These are phyloP conservation scores for Acholoe squamosa DNA, from an alignment of 2,888 invertebrate genomes.

Conservation along the genomic window DNA sequence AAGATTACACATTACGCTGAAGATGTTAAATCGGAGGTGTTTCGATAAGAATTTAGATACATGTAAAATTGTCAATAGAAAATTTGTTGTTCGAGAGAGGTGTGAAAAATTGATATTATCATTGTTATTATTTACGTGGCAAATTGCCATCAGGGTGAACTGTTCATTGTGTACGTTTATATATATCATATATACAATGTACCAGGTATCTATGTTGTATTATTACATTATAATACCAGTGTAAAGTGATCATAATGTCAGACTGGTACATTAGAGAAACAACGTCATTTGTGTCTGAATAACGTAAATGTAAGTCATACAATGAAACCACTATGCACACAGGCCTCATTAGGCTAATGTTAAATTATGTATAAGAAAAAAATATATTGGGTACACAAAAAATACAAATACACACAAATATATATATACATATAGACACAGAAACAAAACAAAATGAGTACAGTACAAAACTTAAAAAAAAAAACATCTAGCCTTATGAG, in stretches of 20 bases:
- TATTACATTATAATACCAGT: constrained; percentile 40
- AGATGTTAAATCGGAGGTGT: constrained; percentile 48
- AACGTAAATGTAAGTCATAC: constrained; percentile 19
- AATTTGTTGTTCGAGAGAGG: constrained; percentile 32
- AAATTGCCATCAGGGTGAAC: constrained; percentile 31
- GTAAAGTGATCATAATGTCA: constrained; percentile 13
- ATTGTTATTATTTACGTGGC: neutral
- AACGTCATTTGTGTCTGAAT: constrained; percentile 21
- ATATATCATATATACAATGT: constrained; percentile 29
- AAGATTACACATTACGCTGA: constrained; percentile 30
- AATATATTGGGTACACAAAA: constrained; percentile 5
- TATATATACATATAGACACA: neutral
- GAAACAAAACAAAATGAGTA: constrained; percentile 1
- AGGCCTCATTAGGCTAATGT: constrained; percentile 41
- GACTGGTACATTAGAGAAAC: constrained; percentile 29
- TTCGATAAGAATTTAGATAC: constrained; percentile 9
- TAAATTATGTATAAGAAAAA: neutral
- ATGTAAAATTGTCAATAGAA: constrained; percentile 37
- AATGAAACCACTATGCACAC: constrained; percentile 47
- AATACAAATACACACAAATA: neutral
- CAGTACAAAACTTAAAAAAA: constrained; percentile 18
- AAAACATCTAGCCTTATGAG: constrained; percentile 37
- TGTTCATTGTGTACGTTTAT: constrained; percentile 18
- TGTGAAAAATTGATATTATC: constrained; percentile 33
- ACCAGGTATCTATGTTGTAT: constrained; percentile 37